Percentiles rank a stretch among this genome's conserved stretches.
These are phyloP conservation scores for Chloroceryle inda DNA, from an alignment of 2,797 vertebrate species.

Conservation along the genomic window DNA sequence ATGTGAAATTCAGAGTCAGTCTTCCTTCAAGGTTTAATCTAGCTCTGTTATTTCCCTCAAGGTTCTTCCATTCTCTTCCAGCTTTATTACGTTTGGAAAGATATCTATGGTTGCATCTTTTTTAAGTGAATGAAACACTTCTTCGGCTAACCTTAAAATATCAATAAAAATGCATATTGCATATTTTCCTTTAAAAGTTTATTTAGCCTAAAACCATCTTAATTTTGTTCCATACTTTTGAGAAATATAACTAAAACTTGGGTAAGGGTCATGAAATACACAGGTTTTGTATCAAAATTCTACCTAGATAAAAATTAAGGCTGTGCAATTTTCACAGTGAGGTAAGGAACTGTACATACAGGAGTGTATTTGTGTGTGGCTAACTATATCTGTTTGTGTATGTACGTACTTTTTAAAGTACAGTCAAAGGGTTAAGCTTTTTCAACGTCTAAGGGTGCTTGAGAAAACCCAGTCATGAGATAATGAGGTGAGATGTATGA, in stretches of 20 bases:
- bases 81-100: conserved; percentile 21
- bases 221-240: not conserved
- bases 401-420: not conserved
- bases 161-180: not conserved
- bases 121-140: not conserved
- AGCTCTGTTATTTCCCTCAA: conserved; percentile 17
- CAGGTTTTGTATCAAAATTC: not conserved
- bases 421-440: not conserved
- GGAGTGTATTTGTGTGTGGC: not conserved
- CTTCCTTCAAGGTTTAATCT: conserved; percentile 15
- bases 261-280: not conserved
- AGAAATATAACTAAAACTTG: not conserved
- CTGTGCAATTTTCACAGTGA: not conserved
- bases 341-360: not conserved
- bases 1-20: conserved; percentile 5
- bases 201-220: not conserved
- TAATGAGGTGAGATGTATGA: not conserved
- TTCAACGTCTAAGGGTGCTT: not conserved
- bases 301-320: not conserved
- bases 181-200: not conserved
- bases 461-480: not conserved
- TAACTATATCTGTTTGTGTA: too few species aligned
- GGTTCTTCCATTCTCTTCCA: conserved; percentile 4
- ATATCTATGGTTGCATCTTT: not conserved
- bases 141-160: not conserved